These are phyloP conservation scores for Lipophrys pholis DNA, from an alignment of 2,113 vertebrate species.

Conservation along the genomic window DNA sequence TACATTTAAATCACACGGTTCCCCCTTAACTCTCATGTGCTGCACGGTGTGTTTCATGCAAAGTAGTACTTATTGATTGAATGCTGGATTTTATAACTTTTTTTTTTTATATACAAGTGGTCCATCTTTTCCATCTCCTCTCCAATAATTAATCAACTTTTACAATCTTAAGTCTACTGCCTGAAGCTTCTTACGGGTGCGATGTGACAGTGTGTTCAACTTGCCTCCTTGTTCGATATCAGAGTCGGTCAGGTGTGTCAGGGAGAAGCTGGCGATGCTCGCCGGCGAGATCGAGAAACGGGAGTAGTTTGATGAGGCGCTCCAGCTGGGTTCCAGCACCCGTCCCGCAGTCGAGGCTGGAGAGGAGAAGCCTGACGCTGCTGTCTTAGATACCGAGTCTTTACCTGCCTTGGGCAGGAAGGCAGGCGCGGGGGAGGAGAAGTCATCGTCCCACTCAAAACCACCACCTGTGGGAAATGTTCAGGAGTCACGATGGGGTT, in stretches of 20 bases:
- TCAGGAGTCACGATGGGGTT: not conserved
- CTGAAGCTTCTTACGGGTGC: too few species aligned
- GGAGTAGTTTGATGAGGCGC: slow-evolving; percentile 86
- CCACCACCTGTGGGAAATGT: slow-evolving; percentile 86
- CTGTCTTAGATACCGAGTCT: slow-evolving; percentile 79
- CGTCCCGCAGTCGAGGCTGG: slow-evolving; percentile 81
- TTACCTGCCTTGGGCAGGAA: slow-evolving; percentile 87
- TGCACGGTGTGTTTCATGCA: too few species aligned
- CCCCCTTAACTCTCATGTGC: too few species aligned
- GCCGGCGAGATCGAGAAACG: slow-evolving; percentile 97
- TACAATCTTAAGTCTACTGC: too few species aligned
- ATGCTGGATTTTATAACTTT: too few species aligned
- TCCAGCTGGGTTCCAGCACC: slow-evolving; percentile 88
- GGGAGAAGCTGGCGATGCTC: slow-evolving; percentile 95
- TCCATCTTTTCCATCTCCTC: too few species aligned
- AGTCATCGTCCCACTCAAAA: slow-evolving; percentile 99
- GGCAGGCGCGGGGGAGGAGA: slow-evolving; percentile 88
- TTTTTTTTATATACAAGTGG: too few species aligned
- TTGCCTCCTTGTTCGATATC: slow-evolving; percentile 97
- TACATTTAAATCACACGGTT: too few species aligned
- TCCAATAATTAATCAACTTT: too few species aligned
- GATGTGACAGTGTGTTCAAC: slow-evolving; percentile 40
- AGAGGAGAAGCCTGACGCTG: slow-evolving; percentile 87
- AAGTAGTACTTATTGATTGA: too few species aligned
- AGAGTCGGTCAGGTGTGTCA: slow-evolving; percentile 97